These are phyloP conservation scores for Dyspetes luteomarginatus DNA, from an alignment of 2,888 invertebrate species.

Conservation along the genomic window DNA sequence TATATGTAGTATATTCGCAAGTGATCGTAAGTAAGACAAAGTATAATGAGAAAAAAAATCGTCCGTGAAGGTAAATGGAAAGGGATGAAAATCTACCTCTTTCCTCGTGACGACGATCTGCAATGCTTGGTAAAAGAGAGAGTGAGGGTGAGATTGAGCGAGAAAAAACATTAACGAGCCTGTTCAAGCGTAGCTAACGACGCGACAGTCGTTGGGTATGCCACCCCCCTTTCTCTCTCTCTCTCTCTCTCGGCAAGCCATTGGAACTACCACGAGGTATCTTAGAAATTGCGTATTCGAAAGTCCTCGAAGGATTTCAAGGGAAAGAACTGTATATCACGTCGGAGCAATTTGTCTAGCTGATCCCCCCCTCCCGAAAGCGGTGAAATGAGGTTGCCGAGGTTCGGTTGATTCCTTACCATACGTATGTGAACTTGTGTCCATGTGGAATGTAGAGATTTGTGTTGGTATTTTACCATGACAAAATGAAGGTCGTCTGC, in stretches of 20 bases:
- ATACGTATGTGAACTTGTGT: not conserved
- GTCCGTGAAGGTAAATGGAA: constrained; percentile 5
- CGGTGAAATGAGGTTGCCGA: constrained; percentile 45
- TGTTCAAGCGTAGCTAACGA: constrained; percentile 59
- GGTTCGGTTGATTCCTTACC: constrained; percentile 38
- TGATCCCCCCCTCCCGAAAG: constrained; percentile 72
- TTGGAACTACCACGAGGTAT: constrained; percentile 25
- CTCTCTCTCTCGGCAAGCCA: not conserved
- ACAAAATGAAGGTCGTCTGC: no score
- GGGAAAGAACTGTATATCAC: constrained; percentile 78
- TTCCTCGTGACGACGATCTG: constrained; percentile 20
- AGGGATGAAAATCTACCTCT: constrained; percentile 11
- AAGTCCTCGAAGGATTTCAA: constrained; percentile 68
- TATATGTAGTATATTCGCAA: constrained; percentile 3
- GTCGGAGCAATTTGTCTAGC: constrained; percentile 78
- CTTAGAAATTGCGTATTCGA: constrained; percentile 65
- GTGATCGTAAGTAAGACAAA: constrained; percentile 34
- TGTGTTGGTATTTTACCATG: no score
- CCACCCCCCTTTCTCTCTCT: constrained; percentile 28
- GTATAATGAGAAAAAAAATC: constrained; percentile 25
- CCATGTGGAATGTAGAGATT: no score
- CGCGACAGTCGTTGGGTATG: constrained; percentile 22
- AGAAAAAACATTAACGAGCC: constrained; percentile 60
- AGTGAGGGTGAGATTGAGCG: not conserved
- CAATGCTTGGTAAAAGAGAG: not conserved